Base-by-base conservation (phyloP, 2,888 invertebrate species). In the Synergus laeviventris region DNA sequence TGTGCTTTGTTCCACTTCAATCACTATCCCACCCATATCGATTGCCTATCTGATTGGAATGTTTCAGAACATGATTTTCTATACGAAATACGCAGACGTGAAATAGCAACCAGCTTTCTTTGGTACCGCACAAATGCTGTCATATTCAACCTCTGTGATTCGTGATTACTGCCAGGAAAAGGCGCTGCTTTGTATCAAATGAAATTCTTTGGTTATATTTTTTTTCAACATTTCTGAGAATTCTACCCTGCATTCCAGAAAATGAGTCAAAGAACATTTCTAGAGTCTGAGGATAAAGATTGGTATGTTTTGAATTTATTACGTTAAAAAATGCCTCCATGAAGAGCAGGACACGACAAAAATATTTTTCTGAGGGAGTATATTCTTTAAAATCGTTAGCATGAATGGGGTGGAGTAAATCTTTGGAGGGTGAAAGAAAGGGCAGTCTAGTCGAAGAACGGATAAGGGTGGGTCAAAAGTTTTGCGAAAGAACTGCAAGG, bases 31-130 rank as follows among this genome's bases (percentile, higher is more conserved):
- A 77, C 81, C 75, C 82, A 81, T 82, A 81, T 84, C 83, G 84
- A 84, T 85, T 84, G 84, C 79, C 83, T 81, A 82, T 83, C 77
- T 83, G 70, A 85, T 86, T 85, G 83, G 81, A 83, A 85, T 79
- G 82, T 82, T 84, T 85, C 84, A 82, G 81, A 84, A 82, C 84
- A 81, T 83, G 84, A 85, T 86, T 86, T 86, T 82, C 81, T 82
- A 82, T 82, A 82, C 81, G 82, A 82, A 82, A 84, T 83, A 76
- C 79, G 36, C 9, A 73, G 31, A 54, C n/a, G 38, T 59, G 39
- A 11, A 49, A 70, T 49, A 49, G 31, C 49, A 70, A 49, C 49
- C 49, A 49, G 36, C 70, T 49, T 70, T 54, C 31, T 70, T 70
- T 49, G 31, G 24, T 5, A 49, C 7, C 64, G 9, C 7, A 64